Evolutionary conservation across 2,113 vertebrate species (phyloP).

Genomic region (Poecilia latipinna): DNA sequence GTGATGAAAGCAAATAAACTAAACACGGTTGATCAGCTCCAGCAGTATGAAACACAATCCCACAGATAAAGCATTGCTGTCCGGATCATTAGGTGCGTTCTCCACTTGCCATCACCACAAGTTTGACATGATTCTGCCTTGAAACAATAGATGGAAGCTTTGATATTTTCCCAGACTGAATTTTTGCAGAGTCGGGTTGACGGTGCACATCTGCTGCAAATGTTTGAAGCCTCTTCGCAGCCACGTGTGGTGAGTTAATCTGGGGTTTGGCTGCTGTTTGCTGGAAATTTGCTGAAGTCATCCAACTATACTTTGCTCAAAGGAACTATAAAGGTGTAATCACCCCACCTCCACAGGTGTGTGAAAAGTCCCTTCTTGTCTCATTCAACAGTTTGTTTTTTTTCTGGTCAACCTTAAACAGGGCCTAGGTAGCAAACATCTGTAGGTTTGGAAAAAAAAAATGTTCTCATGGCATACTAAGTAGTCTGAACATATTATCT

Average conservation of each 20-base stretch:
- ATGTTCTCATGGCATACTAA: background rate
- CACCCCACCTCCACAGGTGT: slow-evolving; percentile 50
- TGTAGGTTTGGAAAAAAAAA: slow-evolving; percentile 1
- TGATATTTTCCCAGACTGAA: background rate
- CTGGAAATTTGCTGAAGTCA: slow-evolving; percentile 54
- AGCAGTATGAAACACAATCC: slow-evolving; percentile 2
- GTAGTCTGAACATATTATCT: background rate
- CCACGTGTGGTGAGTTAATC: slow-evolving; percentile 7
- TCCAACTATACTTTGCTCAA: slow-evolving; percentile 31
- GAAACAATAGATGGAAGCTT: background rate
- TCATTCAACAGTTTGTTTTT: background rate
- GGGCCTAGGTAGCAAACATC: background rate
- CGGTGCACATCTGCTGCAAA: slow-evolving; percentile 9
- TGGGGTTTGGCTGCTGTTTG: slow-evolving; percentile 13
- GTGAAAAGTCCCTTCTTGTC: slow-evolving; percentile 42
- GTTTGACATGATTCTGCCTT: background rate
- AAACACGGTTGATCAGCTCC: background rate
- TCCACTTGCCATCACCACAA: background rate
- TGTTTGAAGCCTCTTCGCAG: slow-evolving; percentile 3
- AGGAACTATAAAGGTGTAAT: slow-evolving; percentile 56
- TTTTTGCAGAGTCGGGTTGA: background rate
- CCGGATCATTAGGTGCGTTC: background rate
- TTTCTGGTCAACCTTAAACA: slow-evolving; percentile 3
- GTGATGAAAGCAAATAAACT: background rate
- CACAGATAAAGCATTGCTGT: background rate